phyloP scores from a whole-genome alignment of 2,888 invertebrate genomes.

The Proisotoma minuta region DNA sequence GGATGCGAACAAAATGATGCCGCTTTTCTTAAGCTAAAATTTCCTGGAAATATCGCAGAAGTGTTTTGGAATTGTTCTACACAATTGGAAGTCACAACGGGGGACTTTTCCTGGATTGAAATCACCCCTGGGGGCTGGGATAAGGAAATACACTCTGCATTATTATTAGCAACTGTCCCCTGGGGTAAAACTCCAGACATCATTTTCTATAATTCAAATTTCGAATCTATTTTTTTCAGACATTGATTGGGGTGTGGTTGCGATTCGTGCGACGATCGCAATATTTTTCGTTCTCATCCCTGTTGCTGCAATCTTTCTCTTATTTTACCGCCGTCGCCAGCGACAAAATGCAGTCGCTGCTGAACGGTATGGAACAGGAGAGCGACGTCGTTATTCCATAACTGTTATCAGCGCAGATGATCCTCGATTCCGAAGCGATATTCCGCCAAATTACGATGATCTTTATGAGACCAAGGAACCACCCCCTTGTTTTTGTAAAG shows the following conservation, averaged over 20 bases:
- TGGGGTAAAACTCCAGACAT: too few species aligned
- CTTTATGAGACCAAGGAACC: slow-evolving; percentile 34
- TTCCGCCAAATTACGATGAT: slow-evolving; percentile 34
- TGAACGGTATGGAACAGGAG: too few species aligned
- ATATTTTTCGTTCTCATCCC: slow-evolving; percentile 32
- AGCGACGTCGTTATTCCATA: not conserved
- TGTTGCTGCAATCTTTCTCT: slow-evolving; percentile 25
- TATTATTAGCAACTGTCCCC: not conserved
- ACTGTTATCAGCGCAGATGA: not conserved
- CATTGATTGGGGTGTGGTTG: not conserved
- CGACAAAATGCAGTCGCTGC: too few species aligned
- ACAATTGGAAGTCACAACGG: too few species aligned
- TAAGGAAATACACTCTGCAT: not conserved
- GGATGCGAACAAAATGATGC: too few species aligned
- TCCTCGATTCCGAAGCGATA: slow-evolving; percentile 9
- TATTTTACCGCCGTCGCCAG: slow-evolving; percentile 26
- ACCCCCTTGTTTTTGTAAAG: slow-evolving; percentile 34
- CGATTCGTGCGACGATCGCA: slow-evolving; percentile 24
- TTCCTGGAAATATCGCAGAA: too few species aligned
- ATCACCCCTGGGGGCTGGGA: not conserved
- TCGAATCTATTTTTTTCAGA: not conserved
- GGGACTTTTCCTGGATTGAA: too few species aligned
- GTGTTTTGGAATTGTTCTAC: too few species aligned
- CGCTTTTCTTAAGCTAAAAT: too few species aligned
- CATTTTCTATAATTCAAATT: too few species aligned